Evolutionary conservation across 2,113 vertebrate species (phyloP).

Genomic region (Gallinago undulata): DNA sequence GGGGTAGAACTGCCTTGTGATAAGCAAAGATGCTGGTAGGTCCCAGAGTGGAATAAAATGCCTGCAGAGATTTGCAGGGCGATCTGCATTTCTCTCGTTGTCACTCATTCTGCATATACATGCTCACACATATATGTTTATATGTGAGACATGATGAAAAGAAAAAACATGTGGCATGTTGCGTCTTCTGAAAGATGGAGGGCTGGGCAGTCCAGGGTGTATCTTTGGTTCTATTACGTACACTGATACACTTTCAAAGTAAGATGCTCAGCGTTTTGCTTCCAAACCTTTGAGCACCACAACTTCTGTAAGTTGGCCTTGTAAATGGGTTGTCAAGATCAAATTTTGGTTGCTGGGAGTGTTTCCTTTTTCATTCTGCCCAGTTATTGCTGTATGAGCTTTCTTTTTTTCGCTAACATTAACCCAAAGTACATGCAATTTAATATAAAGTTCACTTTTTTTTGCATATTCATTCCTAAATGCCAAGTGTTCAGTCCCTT

Average conservation of each 20-base stretch:
- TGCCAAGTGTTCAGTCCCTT: not conserved
- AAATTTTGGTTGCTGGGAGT: not conserved
- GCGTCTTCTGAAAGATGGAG: not conserved
- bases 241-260: not conserved
- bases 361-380: not conserved
- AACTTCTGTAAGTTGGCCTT: rapidly evolving
- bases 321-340: not conserved
- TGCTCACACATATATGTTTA: not conserved
- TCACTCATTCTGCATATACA: not conserved
- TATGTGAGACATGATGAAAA: not conserved
- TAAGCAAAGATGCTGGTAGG: not conserved
- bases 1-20: not conserved
- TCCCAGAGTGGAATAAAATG: not conserved
- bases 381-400: not conserved
- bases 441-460: not conserved
- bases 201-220: not conserved
- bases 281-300: not conserved
- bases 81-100: not conserved
- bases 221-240: rapidly evolving
- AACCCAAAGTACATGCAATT: not conserved
- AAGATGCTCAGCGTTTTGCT: not conserved
- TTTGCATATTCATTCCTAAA: not conserved
- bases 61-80: not conserved
- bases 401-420: not conserved
- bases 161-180: not conserved